These are phyloP conservation scores for Diprion similis DNA, from an alignment of 1,140 invertebrate species.

Conservation along the genomic window DNA sequence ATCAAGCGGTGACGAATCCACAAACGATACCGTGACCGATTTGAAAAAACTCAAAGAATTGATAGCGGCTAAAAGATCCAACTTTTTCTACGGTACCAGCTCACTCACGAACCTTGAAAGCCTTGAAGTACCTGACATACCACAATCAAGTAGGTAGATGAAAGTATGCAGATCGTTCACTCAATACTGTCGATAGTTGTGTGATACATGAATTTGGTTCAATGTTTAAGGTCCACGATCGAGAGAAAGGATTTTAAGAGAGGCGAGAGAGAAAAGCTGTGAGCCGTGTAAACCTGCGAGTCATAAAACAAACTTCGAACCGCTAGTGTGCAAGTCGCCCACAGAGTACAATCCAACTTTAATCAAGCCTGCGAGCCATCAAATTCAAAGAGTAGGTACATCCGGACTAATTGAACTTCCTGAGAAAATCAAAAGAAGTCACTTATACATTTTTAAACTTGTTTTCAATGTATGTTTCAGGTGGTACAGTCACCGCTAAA, in stretches of 20 bases:
- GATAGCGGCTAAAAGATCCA: conserved; percentile 37
- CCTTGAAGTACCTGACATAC: background rate
- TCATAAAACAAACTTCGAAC: conserved; percentile 44
- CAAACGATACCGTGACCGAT: conserved; percentile 32
- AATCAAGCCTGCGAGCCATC: conserved; percentile 25
- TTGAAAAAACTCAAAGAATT: conserved; percentile 42
- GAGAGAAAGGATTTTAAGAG: conserved; percentile 26
- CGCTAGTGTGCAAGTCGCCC: conserved; percentile 35
- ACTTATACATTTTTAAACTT: background rate
- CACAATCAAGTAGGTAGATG: too few species aligned
- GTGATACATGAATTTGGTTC: background rate
- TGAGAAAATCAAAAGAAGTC: background rate
- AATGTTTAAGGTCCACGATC: conserved; percentile 1
- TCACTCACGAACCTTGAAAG: conserved; percentile 7
- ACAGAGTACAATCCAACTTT: conserved; percentile 27
- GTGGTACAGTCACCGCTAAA: conserved; percentile 31
- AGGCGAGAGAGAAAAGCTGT: conserved; percentile 36
- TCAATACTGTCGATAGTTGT: background rate
- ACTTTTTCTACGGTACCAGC: conserved; percentile 40
- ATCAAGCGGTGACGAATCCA: conserved; percentile 29
- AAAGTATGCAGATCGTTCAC: too few species aligned
- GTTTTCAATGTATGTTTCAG: conserved; percentile 21
- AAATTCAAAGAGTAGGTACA: conserved; percentile 28
- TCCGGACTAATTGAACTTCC: too few species aligned
- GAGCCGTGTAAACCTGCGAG: conserved; percentile 49